Evolutionary conservation across 2,888 invertebrate species (phyloP).

Genomic region (Nebria brevicollis): DNA sequence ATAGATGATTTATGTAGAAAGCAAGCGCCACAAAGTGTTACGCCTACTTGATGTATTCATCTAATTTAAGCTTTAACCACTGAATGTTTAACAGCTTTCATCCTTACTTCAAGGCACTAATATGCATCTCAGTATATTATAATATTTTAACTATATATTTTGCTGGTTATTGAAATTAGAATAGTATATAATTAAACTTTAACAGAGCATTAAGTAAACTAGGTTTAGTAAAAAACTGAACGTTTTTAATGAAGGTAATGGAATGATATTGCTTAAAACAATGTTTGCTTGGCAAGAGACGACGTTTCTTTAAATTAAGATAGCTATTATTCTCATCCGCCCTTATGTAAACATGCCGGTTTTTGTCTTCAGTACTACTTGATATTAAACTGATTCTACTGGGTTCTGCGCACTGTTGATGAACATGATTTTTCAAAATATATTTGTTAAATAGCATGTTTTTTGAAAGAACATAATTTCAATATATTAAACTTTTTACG

Average conservation of each 20-base stretch:
- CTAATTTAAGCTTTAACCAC: neutral
- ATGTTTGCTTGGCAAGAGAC: neutral
- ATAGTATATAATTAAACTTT: neutral
- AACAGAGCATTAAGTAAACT: neutral
- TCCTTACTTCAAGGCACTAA: neutral
- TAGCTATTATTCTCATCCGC: neutral
- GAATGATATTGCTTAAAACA: neutral
- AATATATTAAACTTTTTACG: too few relatives aligned
- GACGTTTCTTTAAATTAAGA: neutral
- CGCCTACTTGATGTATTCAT: slow-evolving; percentile 1
- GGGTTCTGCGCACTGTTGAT: neutral
- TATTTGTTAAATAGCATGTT: too few relatives aligned
- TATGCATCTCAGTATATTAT: neutral
- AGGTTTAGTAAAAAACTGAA: neutral
- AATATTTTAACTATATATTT: neutral
- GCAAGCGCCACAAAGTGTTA: neutral
- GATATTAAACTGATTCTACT: neutral
- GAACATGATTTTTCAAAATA: neutral
- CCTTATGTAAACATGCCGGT: neutral
- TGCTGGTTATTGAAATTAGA: neutral
- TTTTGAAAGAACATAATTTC: too few relatives aligned
- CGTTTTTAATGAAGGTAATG: neutral
- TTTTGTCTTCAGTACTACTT: neutral
- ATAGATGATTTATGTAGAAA: neutral
- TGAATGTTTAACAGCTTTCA: neutral